Percentiles rank a stretch among this genome's conserved stretches.
These are phyloP conservation scores for Cyanoderma ruficeps DNA, from an alignment of 2,113 vertebrate genomes.

Conservation along the genomic window DNA sequence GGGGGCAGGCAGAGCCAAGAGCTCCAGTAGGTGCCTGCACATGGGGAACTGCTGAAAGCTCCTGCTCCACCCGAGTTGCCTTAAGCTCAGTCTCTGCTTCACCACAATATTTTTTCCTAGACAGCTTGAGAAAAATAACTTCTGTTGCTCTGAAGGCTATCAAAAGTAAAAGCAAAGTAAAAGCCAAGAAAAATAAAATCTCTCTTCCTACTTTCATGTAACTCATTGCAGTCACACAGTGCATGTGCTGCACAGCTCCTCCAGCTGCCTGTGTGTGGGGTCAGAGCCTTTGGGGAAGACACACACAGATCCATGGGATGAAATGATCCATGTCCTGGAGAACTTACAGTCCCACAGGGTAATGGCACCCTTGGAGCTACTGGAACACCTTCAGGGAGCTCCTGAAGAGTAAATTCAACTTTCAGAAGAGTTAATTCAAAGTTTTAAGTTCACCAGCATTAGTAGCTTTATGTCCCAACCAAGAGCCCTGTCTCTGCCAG, in stretches of 20 bases:
- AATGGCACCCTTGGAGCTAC: not conserved
- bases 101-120: not conserved
- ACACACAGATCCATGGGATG: not conserved
- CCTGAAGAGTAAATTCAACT: not conserved
- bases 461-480: not conserved
- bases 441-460: not conserved
- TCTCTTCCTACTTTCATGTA: not conserved
- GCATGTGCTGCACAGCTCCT: not conserved
- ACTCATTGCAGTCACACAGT: fast-evolving
- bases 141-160: not conserved
- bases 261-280: fast-evolving
- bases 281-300: not conserved
- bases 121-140: not conserved
- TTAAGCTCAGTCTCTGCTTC: not conserved
- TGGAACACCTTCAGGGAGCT: not conserved
- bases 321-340: not conserved
- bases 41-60: not conserved
- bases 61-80: not conserved
- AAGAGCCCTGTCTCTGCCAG: not conserved
- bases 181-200: not conserved
- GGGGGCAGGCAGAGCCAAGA: not conserved
- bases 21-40: not conserved
- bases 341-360: fast-evolving
- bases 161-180: not conserved
- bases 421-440: not conserved